Evolutionary conservation across 2,888 invertebrate species (phyloP), one percentile per base, ranked within the genome.

Genomic region (Ephialtes manifestator): DNA sequence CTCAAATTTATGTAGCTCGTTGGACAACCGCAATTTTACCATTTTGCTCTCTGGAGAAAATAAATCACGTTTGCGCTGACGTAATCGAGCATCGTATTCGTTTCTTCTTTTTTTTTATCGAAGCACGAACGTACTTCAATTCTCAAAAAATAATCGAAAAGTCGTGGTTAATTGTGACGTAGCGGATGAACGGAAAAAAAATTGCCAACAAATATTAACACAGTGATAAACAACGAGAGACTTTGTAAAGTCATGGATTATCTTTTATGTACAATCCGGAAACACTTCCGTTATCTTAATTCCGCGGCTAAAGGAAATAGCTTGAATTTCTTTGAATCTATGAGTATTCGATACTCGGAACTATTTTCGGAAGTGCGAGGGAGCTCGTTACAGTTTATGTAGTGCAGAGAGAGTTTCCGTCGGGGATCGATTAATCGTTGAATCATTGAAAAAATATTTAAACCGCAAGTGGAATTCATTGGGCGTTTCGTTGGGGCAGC

Each of bases 401-500:
- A 68, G 28, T 48, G 53, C 2, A 11, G 31, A 13, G 20, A 11
- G 31, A 20, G 15, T 67, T 46, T 48, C 18, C 71, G 65, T 55
- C 70, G 81, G 39, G 20, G 18, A 80, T 68, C 78, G 71, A 76
- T 65, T 60, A 65, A 60, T 72, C 63, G 65, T 76, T 75, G 79
- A 83, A 75, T 83, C 83, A 83, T 76, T 58, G 70, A 75, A 71
- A 70, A 80, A 83, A 83, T 79, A 83, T 71, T 39, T 24, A 71
- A 76, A 39, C 31, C 60, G 20, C 72, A 31, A 53, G 77, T 48
- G 48, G 71, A 65, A 82, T 72, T 72, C 58, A 39, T 20, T 48
- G 39, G n/a, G 76, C 46, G 51, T 53, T 51, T 43, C 51, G 70
- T 35, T 20, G 43, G 39, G 18, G 11, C 11, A 18, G 20, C 39